phyloP scores from a whole-genome alignment of 2,113 vertebrate genomes.

The Reinhardtius hippoglossoides region DNA sequence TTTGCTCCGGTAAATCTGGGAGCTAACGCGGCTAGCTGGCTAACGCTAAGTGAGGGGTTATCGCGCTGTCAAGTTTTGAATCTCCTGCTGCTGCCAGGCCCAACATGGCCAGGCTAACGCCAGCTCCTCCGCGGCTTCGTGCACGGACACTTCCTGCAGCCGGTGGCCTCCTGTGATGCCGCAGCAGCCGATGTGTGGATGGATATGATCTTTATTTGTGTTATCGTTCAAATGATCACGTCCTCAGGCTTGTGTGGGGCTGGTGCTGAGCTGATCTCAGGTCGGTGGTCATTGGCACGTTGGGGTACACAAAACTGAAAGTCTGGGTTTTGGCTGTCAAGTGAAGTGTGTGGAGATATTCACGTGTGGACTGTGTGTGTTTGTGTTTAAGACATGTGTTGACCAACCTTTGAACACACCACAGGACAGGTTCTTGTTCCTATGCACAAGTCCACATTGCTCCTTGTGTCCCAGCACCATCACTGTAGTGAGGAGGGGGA shows the following conservation, averaged over 20 bases:
- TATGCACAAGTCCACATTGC: background rate
- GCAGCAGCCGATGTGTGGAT: background rate
- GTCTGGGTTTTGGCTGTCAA: background rate
- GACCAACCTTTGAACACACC: background rate
- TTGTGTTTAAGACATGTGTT: too few species aligned
- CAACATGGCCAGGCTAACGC: conserved; percentile 54
- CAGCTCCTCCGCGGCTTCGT: conserved; percentile 18
- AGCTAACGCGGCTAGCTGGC: conserved; percentile 59
- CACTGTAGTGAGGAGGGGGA: background rate
- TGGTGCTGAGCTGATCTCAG: conserved; percentile 11
- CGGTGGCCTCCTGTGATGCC: background rate
- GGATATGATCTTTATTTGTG: conserved; percentile 12
- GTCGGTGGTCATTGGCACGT: background rate
- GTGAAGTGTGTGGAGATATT: background rate
- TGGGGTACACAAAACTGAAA: too few species aligned
- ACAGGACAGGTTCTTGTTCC: background rate
- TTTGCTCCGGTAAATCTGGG: conserved; percentile 9
- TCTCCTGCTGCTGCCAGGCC: conserved; percentile 58
- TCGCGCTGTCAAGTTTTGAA: conserved; percentile 74
- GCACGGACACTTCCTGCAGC: conserved; percentile 15
- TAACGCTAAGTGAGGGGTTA: conserved; percentile 55
- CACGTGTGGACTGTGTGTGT: background rate
- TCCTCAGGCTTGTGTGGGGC: too few species aligned
- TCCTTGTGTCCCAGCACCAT: background rate
- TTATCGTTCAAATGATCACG: background rate